Percentiles rank a stretch among this genome's conserved stretches.
phyloP scores from a whole-genome alignment of 2,113 vertebrate genomes.

The Tragelaphus buxtoni region DNA sequence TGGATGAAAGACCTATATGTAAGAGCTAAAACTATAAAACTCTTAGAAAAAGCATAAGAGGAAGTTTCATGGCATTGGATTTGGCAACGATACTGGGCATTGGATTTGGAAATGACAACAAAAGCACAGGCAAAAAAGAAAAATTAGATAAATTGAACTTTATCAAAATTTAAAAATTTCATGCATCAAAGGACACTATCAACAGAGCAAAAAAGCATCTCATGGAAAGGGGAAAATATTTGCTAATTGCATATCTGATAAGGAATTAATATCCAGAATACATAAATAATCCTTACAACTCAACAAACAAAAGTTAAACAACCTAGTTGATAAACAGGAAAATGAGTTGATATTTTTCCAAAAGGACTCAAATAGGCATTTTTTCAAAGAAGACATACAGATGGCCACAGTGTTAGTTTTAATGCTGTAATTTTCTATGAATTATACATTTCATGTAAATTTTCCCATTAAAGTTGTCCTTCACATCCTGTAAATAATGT shows the following conservation, averaged over 20 bases:
- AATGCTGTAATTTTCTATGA: not conserved
- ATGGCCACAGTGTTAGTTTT: not conserved
- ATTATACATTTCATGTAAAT: not conserved
- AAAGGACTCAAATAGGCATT: not conserved
- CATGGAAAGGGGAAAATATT: not conserved
- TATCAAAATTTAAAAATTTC: not conserved
- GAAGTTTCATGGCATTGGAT: not conserved
- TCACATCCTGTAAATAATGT: not conserved
- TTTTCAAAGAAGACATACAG: not conserved
- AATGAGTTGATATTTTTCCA: not conserved
- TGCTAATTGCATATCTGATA: not conserved
- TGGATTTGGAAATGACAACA: not conserved
- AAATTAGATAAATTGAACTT: not conserved
- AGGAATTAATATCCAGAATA: not conserved
- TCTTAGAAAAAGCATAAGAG: not conserved
- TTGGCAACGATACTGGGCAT: not conserved
- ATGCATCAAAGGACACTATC: not conserved
- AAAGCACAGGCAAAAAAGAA: not conserved
- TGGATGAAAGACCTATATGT: not conserved
- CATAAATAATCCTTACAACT: not conserved
- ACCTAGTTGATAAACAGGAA: not conserved
- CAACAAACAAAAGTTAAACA: not conserved
- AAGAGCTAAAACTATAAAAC: not conserved
- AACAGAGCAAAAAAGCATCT: not conserved
- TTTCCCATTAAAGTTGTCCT: not conserved